These are phyloP conservation scores for Anabas testudineus DNA, from an alignment of 2,797 vertebrate species.

Conservation along the genomic window DNA sequence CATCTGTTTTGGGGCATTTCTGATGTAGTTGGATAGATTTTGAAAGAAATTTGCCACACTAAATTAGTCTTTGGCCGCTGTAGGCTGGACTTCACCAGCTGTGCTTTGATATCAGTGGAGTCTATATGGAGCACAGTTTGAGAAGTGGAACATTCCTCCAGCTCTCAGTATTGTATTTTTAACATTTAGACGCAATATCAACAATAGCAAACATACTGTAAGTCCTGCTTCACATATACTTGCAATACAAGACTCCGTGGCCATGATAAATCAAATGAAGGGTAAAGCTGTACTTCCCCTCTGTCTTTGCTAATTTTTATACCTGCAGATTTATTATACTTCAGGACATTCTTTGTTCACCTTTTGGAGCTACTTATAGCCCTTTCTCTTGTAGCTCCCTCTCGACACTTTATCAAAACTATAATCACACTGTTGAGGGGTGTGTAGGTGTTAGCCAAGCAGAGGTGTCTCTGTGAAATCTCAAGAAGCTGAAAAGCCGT, in stretches of 20 bases:
- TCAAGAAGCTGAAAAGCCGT: constrained; percentile 48
- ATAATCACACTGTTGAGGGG: constrained; percentile 28
- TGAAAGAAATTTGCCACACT: constrained; percentile 70
- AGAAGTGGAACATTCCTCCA: constrained; percentile 47
- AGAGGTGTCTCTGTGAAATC: constrained; percentile 5
- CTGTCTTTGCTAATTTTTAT: constrained; percentile 59
- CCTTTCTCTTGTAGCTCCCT: constrained; percentile 30
- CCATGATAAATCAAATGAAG: constrained; percentile 59
- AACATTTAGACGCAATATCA: constrained; percentile 24
- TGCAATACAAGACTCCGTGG: constrained; percentile 50
- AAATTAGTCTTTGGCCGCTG: constrained; percentile 71
- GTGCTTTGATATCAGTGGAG: constrained; percentile 54
- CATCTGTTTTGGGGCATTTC: constrained; percentile 65
- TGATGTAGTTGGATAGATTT: constrained; percentile 66
- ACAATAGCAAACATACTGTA: constrained; percentile 31
- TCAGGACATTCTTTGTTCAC: constrained; percentile 37
- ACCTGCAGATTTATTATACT: constrained; percentile 62
- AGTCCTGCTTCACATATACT: constrained; percentile 29
- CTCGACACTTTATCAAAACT: constrained; percentile 43
- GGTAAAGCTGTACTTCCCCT: constrained; percentile 42
- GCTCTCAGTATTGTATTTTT: constrained; percentile 33
- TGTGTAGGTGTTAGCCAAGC: constrained; percentile 8
- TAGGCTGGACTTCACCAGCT: constrained; percentile 60
- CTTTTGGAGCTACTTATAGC: constrained; percentile 34
- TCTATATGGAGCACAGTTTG: constrained; percentile 46